Evolutionary conservation across 2,888 invertebrate genomes (phyloP), one percentile per base, ranked within the genome.

Genomic region (Drosophila demipolita): DNA sequence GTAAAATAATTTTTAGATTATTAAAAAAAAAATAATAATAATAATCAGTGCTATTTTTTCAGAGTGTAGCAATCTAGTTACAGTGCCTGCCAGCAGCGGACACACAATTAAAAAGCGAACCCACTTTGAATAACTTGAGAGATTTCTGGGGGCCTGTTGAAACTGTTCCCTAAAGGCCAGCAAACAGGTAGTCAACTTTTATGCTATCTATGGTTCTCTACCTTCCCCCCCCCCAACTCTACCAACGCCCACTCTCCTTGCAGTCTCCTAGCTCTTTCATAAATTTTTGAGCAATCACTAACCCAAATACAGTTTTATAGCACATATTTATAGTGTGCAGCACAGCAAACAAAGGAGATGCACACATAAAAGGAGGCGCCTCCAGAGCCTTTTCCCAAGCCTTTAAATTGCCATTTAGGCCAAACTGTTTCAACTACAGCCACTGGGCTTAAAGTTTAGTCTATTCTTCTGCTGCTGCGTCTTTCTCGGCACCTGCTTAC

Each of bases 271-370:
- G 26, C 33, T 65, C 11, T 55, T 69, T 76, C 71, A 86, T 87
- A 78, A 62, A 90, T 90, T 83, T 90, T 90, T 90, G 78, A 90
- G 75, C 90, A 90, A 90, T 89, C 83, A 65, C 87, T 86, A 88
- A 87, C 90, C 90, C 82, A 87, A 90, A 90, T 90, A 77, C 75
- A 75, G 75, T 80, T 88, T 77, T 65, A 71, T 58, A 64, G 75
- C 82, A 83, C 66, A 79, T 73, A 74, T 76, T 85, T 82, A 74
- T 76, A 54, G 80, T 73, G 59, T 67, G 55, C 63, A 45, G 67
- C 35, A 65, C 60, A 71, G 72, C 71, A 42, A 75, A 75, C 75
- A 87, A 84, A 76, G 68, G 53, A 65, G 67, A 35, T 45, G 59
- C 66, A 66, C 66, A 50, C 15, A 15, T 45, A 64, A 66, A 52